Evolutionary conservation across 2,888 invertebrate genomes (phyloP).

Genomic region (Morinoia aosen): DNA sequence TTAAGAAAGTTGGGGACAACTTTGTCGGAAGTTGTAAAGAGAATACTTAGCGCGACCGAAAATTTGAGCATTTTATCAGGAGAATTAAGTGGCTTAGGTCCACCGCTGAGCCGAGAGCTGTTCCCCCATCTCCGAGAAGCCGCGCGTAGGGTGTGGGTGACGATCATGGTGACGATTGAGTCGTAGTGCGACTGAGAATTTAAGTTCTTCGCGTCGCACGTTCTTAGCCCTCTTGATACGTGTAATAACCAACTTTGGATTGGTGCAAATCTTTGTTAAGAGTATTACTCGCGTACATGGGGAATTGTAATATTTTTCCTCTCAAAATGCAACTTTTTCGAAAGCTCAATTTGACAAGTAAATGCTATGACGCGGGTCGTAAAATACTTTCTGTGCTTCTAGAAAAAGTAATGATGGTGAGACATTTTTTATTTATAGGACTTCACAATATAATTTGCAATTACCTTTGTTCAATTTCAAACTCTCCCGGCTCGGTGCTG

Average conservation of each 20-base stretch:
- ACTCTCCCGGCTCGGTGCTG: too few relatives aligned
- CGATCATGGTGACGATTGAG: not conserved
- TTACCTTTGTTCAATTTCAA: not conserved
- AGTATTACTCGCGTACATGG: not conserved
- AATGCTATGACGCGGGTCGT: not conserved
- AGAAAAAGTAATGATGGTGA: not conserved
- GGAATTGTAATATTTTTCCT: not conserved
- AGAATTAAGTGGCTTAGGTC: conserved; percentile 1
- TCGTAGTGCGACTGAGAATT: not conserved
- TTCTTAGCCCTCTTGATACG: not conserved
- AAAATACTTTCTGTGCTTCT: not conserved
- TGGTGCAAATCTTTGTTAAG: not conserved
- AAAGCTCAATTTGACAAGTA: not conserved
- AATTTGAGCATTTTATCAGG: not conserved
- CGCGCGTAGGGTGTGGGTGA: not conserved
- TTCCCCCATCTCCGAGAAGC: not conserved
- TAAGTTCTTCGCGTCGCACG: not conserved
- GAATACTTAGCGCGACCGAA: conserved; percentile 33
- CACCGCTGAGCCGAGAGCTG: conserved; percentile 7
- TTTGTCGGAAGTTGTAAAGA: conserved; percentile 41
- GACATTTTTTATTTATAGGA: not conserved
- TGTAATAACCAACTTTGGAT: not conserved
- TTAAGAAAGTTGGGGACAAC: conserved; percentile 49
- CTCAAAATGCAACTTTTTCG: not conserved
- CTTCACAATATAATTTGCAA: not conserved